These are phyloP conservation scores for Rhegmatorhina hoffmannsi DNA, from an alignment of 2,113 vertebrate genomes.

Conservation along the genomic window DNA sequence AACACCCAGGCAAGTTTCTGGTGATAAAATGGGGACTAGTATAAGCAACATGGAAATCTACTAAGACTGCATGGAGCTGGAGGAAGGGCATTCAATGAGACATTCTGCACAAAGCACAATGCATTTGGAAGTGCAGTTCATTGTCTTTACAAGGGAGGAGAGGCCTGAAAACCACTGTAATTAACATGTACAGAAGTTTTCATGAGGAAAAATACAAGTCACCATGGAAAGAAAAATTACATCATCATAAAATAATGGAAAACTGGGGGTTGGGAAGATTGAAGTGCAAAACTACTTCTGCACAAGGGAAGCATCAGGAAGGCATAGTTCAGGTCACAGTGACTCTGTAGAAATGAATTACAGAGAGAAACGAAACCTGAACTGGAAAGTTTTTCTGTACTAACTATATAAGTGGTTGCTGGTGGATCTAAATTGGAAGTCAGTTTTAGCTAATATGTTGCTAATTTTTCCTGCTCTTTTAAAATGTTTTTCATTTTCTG, in stretches of 20 bases:
- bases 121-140: not conserved
- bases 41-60: not conserved
- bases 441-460: constrained; percentile 38
- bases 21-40: not conserved
- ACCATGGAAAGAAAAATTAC: not conserved
- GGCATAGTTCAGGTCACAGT: not conserved
- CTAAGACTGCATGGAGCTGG: not conserved
- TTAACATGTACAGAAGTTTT: not conserved
- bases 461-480: constrained; percentile 16
- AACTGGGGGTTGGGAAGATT: not conserved
- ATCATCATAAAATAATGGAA: not conserved
- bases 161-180: not conserved
- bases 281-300: not conserved
- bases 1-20: not conserved
- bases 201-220: not conserved
- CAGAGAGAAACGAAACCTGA: not conserved
- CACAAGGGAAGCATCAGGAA: not conserved
- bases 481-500: constrained; percentile 49
- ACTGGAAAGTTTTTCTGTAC: not conserved
- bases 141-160: not conserved
- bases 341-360: not conserved
- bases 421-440: not conserved
- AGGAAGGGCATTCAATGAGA: not conserved
- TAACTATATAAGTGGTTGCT: not conserved
- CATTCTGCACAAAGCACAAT: not conserved